Evolutionary conservation across 1,140 invertebrate genomes (phyloP), one percentile per base, ranked within the genome.

Genomic region (Elymnias hypermnestra): DNA sequence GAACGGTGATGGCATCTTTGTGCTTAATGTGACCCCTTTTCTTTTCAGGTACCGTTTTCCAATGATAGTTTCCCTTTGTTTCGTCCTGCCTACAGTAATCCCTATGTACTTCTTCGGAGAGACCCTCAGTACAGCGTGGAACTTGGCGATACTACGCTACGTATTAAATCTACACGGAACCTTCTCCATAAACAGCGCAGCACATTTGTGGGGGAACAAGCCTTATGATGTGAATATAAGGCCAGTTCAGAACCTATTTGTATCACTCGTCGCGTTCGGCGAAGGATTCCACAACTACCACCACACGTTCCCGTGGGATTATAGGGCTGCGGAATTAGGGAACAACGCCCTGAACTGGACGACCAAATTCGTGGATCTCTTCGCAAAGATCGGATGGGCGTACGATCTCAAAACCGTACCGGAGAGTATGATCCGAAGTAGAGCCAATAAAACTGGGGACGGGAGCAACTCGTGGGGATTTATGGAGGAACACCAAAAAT

Each of bases 181-280:
- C 1, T 99, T 97, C 97, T 87, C 97, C 23, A 97, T 99, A 0
- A 99, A 99, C 81, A 97, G 94, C 47, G 94, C 94, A 9, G 97
- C 97, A 1, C 97, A 99, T 84, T 89, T 96, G 63, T 97, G 94
- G 87, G 98, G 98, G 33, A 89, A 91, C 46, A 92, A 92, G 66
- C 97, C 97, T 0, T 99, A 98, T 72, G 97, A 99, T 79, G 91
- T 90, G 93, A 89, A 71, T 57, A 95, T 95, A 51, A 93, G 92
- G 69, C 93, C 94, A 1, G 76, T 91, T 0, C 89, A 95, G 76
- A 95, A 95, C 62, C 76, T 87, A 5, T 78, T 88, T 0, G 93
- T 95, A 0, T 88, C 94, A 0, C 41, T 94, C 0, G 88, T 92
- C 29, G 92, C 93, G 1, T 81, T 94, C 5, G 94, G 94, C 0